These are phyloP conservation scores for Neolamprologus caudopunctatus DNA, from an alignment of 2,113 vertebrate genomes.

Conservation along the genomic window DNA sequence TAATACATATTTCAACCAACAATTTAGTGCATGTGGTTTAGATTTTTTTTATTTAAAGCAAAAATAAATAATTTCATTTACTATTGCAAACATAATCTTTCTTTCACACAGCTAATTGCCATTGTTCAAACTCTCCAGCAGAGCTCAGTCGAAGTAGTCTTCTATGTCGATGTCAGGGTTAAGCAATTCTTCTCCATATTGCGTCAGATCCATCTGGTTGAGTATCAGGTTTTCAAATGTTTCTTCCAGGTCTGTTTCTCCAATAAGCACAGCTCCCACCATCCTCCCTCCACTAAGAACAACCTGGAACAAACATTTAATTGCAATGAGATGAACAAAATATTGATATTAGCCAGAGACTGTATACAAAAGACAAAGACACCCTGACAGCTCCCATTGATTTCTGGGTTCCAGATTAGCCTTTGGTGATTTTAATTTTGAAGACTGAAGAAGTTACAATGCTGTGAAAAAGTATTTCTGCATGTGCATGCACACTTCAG, in stretches of 20 bases:
- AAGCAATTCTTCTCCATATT: conserved; percentile 85
- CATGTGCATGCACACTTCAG: neutral
- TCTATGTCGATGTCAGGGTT: conserved; percentile 93
- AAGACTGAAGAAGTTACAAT: neutral
- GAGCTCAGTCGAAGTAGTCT: conserved; percentile 91
- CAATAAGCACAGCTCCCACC: conserved; percentile 90
- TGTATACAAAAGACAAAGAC: neutral
- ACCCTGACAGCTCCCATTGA: neutral
- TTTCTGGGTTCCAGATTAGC: neutral
- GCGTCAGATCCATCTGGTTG: conserved; percentile 92
- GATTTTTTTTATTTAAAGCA: neutral
- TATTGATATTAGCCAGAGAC: neutral
- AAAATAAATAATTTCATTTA: neutral
- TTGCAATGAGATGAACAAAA: neutral
- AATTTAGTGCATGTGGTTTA: neutral
- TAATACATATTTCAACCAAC: neutral
- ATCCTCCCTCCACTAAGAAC: conserved; percentile 84
- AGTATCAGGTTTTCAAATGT: conserved; percentile 98
- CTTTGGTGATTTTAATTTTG: neutral
- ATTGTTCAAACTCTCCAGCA: neutral
- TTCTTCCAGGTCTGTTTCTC: conserved; percentile 93
- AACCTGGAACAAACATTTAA: conserved; percentile 27
- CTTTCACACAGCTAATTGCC: neutral
- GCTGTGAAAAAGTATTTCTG: neutral
- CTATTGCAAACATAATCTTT: neutral